Conservation (phyloP, 2,888 invertebrate genomes). For the Hirtodrosophila duncani region DNA sequence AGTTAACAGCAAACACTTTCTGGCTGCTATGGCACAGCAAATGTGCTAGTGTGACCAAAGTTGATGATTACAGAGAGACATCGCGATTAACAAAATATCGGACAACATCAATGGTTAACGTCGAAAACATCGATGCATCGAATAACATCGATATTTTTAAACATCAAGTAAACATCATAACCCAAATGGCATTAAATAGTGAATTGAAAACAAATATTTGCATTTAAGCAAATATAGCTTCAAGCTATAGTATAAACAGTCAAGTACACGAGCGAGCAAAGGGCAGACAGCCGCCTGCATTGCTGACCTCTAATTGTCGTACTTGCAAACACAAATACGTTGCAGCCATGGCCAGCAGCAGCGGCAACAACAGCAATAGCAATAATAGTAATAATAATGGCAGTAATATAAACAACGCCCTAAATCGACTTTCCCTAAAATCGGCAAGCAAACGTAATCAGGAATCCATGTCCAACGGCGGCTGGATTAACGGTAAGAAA, state of each 20-base stretch:
- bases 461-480: conserved; percentile 87
- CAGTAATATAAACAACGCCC: conserved; percentile 55
- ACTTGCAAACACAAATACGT: conserved; percentile 6
- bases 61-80: neutral
- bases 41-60: conserved; percentile 2
- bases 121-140: no score
- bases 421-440: conserved; percentile 66
- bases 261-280: neutral
- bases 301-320: conserved; percentile 1
- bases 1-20: conserved; percentile 3
- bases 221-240: neutral
- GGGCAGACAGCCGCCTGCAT: neutral
- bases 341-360: conserved; percentile 46
- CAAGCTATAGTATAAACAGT: neutral
- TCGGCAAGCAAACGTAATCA: conserved; percentile 85
- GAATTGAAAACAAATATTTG: conserved; percentile 18
- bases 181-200: conserved; percentile 13
- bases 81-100: conserved; percentile 14
- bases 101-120: conserved; percentile 11
- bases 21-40: conserved; percentile 18
- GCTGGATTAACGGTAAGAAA: conserved; percentile 91
- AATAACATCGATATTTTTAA: no score
- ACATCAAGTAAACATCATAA: conserved; percentile 3
- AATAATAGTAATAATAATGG: conserved; percentile 31
- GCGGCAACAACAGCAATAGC: conserved; percentile 34